Evolutionary conservation across 1,140 invertebrate genomes (phyloP).

Genomic region (Ridgeia piscesae): DNA sequence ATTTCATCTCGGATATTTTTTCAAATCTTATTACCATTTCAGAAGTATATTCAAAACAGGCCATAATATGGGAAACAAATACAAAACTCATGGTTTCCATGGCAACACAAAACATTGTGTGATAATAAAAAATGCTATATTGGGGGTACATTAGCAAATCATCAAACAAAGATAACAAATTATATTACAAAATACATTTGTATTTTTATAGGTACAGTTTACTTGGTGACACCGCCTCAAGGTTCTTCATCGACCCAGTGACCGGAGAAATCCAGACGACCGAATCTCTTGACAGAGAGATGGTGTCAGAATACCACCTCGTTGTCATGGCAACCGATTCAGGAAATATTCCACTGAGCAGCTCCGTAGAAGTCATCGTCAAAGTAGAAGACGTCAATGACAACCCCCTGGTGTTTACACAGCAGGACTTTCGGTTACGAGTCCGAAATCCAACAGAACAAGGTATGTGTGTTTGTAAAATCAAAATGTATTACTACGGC

Average conservation of each 20-base stretch:
- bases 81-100: no score
- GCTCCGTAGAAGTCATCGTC: conserved; percentile 73
- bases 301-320: conserved; percentile 78
- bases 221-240: conserved; percentile 51
- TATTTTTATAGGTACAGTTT: conserved; percentile 69
- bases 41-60: no score
- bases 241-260: conserved; percentile 52
- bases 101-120: no score
- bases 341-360: conserved; percentile 77
- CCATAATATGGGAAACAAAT: no score
- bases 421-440: conserved; percentile 67
- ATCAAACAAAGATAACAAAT: no score
- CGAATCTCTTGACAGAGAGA: conserved; percentile 85
- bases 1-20: no score
- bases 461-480: neutral
- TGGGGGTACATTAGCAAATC: no score
- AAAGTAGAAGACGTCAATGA: conserved; percentile 76
- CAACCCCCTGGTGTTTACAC: conserved; percentile 76
- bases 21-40: no score
- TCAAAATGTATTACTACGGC: no score
- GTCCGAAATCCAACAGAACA: conserved; percentile 12
- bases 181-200: neutral
- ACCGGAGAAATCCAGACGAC: conserved; percentile 76
- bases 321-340: conserved; percentile 78
- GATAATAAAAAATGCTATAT: no score